Conservation (phyloP, 2,888 invertebrate species). For the Agrilus biguttatus region DNA sequence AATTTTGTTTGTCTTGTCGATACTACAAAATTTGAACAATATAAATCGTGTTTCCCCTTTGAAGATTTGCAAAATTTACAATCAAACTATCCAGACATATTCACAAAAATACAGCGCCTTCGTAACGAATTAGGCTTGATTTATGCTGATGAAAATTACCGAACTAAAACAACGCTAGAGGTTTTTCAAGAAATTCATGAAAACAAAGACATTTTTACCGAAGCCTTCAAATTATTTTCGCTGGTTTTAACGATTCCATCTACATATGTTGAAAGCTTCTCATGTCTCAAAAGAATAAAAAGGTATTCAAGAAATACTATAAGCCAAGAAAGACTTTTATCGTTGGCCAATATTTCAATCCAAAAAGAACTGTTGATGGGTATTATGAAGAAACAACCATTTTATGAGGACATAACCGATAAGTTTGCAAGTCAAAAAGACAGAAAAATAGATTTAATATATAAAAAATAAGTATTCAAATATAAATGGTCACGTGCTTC, state of each 20-base stretch:
- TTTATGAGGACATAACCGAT: no score
- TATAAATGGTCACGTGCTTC: no score
- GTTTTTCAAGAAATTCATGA: neutral
- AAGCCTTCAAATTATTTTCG: neutral
- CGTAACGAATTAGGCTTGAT: neutral
- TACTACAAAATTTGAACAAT: neutral
- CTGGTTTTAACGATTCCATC: neutral
- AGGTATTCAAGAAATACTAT: constrained; percentile 6
- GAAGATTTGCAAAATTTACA: neutral
- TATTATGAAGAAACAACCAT: no score
- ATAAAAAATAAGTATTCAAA: no score
- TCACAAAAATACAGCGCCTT: neutral
- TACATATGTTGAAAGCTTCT: constrained; percentile 3
- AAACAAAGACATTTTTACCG: neutral
- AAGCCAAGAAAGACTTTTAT: constrained; percentile 6
- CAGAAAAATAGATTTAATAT: no score
- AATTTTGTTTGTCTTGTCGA: neutral
- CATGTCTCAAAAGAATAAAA: constrained; percentile 8
- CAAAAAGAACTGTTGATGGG: constrained; percentile 10
- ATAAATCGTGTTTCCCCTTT: neutral
- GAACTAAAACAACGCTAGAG: neutral
- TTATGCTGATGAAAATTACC: neutral
- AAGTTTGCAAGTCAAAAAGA: no score
- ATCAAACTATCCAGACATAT: neutral
- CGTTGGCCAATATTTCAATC: constrained; percentile 8